Evolutionary conservation across 2,797 vertebrate genomes (phyloP), one percentile per base, ranked within the genome.

Genomic region (Crotalus adamanteus): DNA sequence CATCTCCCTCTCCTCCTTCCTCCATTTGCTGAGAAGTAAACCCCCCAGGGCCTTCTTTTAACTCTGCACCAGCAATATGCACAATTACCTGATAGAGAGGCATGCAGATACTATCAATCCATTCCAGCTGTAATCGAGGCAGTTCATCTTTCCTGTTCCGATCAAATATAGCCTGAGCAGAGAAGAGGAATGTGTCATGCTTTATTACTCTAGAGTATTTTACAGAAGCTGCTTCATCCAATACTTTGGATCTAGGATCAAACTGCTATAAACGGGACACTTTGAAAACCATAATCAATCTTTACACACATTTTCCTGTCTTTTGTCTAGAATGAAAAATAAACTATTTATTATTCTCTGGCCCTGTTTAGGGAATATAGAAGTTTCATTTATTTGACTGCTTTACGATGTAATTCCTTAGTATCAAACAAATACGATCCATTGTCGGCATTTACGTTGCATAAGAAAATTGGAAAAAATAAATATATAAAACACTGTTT

Each of bases 131-230:
- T 92, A 99, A 95, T 88, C 98, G 98, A 14, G 99, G 99, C 96
- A 99, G 97, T 97, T 99, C 99, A n/a, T 99, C 99, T 97, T 99
- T 99, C 96, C 99, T 98, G 97, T 99, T 99, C 93, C 99, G 98
- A 97, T 99, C 99, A 97, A 99, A 99, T 97, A 99, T 99, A 90
- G 99, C 99, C 99, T 99, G 96, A 95, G 98, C 97, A 3, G 88
- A 31, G 25, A 89, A 37, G 47, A 88, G 87, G 94, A 93, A 95
- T 95, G 92, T 95, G 93, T 90, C 92, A 95, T 88, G 89, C 91
- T 97, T 97, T 97, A 97, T 94, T 93, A 94, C 59, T 47, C 22
- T 2, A 9, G 61, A 95, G 42, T 93, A 91, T 95, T 96, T 97
- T 95, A 97, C 42, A 94, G 91, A 94, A 57, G 65, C 69, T 93